A percentile compares a stretch with the other conserved stretches of the same genome.
phyloP scores from a whole-genome alignment of 2,797 vertebrate species.

The Tamandua tetradactyla region DNA sequence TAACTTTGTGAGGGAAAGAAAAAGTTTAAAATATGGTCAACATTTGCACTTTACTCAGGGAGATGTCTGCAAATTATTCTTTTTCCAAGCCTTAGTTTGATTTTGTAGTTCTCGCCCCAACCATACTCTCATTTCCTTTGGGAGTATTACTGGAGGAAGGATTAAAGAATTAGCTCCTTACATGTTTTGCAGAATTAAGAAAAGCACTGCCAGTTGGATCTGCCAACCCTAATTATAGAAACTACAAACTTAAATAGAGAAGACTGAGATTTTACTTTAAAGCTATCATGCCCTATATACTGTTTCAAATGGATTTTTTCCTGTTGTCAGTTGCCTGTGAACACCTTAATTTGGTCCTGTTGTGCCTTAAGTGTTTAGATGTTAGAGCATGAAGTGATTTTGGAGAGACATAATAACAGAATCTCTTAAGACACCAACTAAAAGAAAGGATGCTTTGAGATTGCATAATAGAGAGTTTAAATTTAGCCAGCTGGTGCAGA shows the following conservation, averaged over 20 bases:
- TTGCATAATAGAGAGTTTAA: constrained; percentile 73
- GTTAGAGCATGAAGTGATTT: constrained; percentile 67
- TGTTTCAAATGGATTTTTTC: constrained; percentile 64
- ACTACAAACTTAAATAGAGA: constrained; percentile 65
- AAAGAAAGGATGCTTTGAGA: constrained; percentile 73
- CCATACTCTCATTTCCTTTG: constrained; percentile 39
- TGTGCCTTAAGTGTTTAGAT: constrained; percentile 64
- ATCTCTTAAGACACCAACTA: constrained; percentile 52
- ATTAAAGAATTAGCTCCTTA: constrained; percentile 77
- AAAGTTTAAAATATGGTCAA: constrained; percentile 1
- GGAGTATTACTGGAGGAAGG: constrained; percentile 62
- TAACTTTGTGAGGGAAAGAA: neutral
- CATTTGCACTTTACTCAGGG: neutral
- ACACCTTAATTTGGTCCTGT: constrained; percentile 61
- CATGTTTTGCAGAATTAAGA: constrained; percentile 72
- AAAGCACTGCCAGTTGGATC: constrained; percentile 59
- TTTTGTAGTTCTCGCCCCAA: constrained; percentile 17
- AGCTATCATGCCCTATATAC: constrained; percentile 41
- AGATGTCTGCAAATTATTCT: constrained; percentile 29
- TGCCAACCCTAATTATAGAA: constrained; percentile 72
- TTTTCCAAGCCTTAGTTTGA: constrained; percentile 11
- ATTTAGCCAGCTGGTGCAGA: constrained; percentile 73
- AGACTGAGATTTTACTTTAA: constrained; percentile 67
- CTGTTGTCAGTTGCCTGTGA: constrained; percentile 56
- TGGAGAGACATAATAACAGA: constrained; percentile 58